Percentiles rank a stretch among this genome's conserved stretches.
These are phyloP conservation scores for Drosophila melanosoma DNA, from an alignment of 2,888 invertebrate genomes.

Conservation along the genomic window DNA sequence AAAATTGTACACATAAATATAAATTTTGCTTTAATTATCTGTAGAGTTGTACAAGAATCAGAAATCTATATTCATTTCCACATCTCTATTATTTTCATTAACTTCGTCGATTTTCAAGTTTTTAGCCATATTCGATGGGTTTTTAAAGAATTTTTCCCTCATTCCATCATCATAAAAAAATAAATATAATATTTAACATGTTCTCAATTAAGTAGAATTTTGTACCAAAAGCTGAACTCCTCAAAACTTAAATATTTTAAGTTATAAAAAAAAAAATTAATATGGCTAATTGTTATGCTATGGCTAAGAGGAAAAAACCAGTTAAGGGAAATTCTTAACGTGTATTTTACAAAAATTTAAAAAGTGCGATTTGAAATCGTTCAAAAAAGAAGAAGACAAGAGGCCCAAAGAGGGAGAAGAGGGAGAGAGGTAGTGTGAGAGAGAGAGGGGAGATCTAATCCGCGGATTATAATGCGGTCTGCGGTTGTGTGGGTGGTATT, in stretches of 20 bases:
- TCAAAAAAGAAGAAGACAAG: not conserved
- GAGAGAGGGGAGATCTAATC: not conserved
- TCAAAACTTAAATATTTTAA: not conserved
- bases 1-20: not conserved
- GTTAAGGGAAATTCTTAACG: too few relatives aligned
- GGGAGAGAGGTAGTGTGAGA: not conserved
- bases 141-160: not conserved
- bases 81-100: not conserved
- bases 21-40: not conserved
- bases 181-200: not conserved
- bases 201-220: not conserved
- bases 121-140: not conserved
- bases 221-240: not conserved
- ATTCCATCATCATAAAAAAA: not conserved
- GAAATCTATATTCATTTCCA: not conserved
- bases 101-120: not conserved
- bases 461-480: not conserved
- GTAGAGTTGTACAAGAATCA: not conserved
- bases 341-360: not conserved
- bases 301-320: not conserved
- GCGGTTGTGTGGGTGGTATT: not conserved
- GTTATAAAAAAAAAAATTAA: not conserved
- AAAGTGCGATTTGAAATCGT: not conserved
- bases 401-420: not conserved
- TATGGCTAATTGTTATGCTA: not conserved